phyloP scores from a whole-genome alignment of 1,140 invertebrate species.

The Rhysida immarginata region DNA sequence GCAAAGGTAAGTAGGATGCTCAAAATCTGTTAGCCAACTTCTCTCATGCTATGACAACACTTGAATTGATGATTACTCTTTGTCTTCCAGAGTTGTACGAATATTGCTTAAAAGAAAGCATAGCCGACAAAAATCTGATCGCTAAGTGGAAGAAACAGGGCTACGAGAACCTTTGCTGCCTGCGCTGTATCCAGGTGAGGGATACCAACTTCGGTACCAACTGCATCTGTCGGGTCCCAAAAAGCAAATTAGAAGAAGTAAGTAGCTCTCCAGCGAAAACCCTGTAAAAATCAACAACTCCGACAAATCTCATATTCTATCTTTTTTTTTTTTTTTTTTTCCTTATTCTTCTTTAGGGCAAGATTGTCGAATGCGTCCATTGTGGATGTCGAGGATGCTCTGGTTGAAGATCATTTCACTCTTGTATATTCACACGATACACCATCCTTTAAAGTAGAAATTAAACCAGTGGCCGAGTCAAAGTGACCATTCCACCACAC shows the following conservation, averaged over 20 bases:
- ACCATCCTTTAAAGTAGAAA: no score
- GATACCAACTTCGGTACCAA: constrained; percentile 99
- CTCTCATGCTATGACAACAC: no score
- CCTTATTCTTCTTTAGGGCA: constrained; percentile 50
- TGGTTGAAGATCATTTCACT: constrained; percentile 43
- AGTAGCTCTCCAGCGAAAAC: constrained; percentile 9
- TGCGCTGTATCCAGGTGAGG: constrained; percentile 95
- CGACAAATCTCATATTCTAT: no score
- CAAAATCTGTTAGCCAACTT: no score
- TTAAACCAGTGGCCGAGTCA: no score
- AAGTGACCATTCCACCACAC: no score
- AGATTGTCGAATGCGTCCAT: constrained; percentile 93
- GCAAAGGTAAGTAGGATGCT: constrained; percentile 44
- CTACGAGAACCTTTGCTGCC: constrained; percentile 97
- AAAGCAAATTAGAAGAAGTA: constrained; percentile 91
- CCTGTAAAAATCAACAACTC: constrained; percentile 3
- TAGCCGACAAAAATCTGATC: constrained; percentile 93
- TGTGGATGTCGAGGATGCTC: constrained; percentile 95
- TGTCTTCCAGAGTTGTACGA: constrained; percentile 84
- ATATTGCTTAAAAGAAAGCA: constrained; percentile 91
- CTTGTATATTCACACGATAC: no score
- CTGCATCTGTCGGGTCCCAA: constrained; percentile 97
- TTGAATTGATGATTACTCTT: no score
- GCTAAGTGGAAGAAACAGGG: constrained; percentile 99
- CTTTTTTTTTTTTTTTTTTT: no score